A percentile compares a stretch with the other conserved stretches of the same genome.
phyloP scores from a whole-genome alignment of 2,888 invertebrate species.

The Drosophila hawaiiensis region DNA sequence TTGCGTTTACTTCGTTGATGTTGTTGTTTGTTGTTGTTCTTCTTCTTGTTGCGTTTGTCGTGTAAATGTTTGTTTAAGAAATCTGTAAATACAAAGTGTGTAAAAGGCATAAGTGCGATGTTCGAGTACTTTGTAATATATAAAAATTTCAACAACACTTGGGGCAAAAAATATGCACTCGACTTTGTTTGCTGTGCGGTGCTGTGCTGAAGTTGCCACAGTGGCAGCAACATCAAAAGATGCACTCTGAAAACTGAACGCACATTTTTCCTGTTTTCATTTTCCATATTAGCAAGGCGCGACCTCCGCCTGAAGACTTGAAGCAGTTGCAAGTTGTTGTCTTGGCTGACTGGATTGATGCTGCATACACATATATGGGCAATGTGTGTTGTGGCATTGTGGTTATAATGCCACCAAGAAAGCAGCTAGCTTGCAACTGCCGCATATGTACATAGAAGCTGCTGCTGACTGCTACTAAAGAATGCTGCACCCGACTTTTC shows the following conservation, averaged over 20 bases:
- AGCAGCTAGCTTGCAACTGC: constrained; percentile 31
- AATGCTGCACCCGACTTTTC: constrained; percentile 78
- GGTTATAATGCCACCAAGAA: constrained; percentile 73
- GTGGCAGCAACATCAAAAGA: constrained; percentile 29
- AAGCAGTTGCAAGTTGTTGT: constrained; percentile 21
- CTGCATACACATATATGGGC: constrained; percentile 66
- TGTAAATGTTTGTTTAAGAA: constrained; percentile 60
- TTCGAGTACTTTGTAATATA: constrained; percentile 51
- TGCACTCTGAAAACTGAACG: constrained; percentile 45
- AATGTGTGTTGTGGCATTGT: constrained; percentile 62
- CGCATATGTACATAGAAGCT: constrained; percentile 36
- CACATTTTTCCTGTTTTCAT: constrained; percentile 80
- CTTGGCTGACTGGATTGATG: constrained; percentile 30
- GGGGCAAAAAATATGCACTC: constrained; percentile 23
- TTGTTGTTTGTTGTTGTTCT: constrained; percentile 25
- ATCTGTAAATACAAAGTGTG: constrained; percentile 67
- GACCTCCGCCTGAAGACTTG: constrained; percentile 56
- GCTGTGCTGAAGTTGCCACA: constrained; percentile 13
- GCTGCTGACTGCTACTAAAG: constrained; percentile 49
- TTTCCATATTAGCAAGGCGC: constrained; percentile 76
- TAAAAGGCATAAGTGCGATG: constrained; percentile 36
- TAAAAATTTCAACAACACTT: constrained; percentile 43
- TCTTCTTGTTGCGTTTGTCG: constrained; percentile 57
- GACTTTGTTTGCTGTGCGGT: constrained; percentile 1
- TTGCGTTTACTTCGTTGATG: constrained; percentile 55